A percentile compares a stretch with the other conserved stretches of the same genome.
Evolutionary conservation across 2,113 vertebrate genomes (phyloP).

Genomic region (Tragelaphus strepsiceros): DNA sequence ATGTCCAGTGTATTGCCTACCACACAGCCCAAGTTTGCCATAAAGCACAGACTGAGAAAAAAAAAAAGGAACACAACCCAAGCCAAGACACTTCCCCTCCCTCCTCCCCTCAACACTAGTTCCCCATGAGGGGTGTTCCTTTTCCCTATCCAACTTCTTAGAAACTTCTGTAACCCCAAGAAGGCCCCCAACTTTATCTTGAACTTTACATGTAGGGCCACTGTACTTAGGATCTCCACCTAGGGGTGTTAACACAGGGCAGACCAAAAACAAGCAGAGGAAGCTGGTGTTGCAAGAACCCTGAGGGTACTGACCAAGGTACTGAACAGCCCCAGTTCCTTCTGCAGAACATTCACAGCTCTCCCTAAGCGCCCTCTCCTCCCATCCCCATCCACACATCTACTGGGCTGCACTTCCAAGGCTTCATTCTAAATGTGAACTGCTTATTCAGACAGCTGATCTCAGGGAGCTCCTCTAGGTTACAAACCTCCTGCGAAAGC

Average conservation of each 20-base stretch:
- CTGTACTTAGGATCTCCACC: not conserved
- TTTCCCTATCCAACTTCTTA: not conserved
- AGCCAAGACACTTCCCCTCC: not conserved
- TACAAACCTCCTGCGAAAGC: not conserved
- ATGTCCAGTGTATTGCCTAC: too few species aligned
- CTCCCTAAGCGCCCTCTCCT: not conserved
- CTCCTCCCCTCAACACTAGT: not conserved
- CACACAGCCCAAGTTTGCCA: too few species aligned
- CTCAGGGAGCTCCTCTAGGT: not conserved
- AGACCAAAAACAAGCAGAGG: not conserved
- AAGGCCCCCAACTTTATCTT: not conserved
- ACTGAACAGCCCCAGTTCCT: conserved; percentile 14
- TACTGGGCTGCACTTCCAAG: not conserved
- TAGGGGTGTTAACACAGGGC: not conserved
- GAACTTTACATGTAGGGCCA: not conserved
- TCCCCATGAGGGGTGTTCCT: not conserved
- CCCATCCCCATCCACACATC: not conserved
- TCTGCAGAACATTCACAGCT: not conserved
- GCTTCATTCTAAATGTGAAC: not conserved
- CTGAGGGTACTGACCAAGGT: conserved; percentile 57
- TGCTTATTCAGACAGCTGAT: not conserved
- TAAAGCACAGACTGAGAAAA: too few species aligned
- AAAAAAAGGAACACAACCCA: not conserved
- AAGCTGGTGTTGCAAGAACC: not conserved
- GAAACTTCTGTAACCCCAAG: not conserved